These are phyloP conservation scores for Sandelia bainsii DNA, from an alignment of 2,797 vertebrate genomes.

Conservation along the genomic window DNA sequence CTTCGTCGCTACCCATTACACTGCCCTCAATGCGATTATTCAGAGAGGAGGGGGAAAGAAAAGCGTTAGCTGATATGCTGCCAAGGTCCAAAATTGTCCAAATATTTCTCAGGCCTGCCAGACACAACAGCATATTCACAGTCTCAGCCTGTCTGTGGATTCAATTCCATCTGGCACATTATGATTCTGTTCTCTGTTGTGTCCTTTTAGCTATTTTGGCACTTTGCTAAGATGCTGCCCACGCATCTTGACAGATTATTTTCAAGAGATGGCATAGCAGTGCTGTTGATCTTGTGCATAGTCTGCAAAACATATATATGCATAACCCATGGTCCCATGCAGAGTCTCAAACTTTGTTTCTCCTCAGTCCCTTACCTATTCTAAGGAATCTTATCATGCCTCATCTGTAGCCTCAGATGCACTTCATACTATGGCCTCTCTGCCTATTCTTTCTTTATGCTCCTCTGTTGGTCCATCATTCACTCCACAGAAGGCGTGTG, in stretches of 20 bases:
- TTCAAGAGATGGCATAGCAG: constrained; percentile 24
- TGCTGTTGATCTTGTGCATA: not conserved
- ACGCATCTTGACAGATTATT: constrained; percentile 50
- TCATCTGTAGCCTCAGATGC: constrained; percentile 64
- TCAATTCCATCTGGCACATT: constrained; percentile 42
- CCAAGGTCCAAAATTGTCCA: constrained; percentile 68
- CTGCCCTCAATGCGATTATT: constrained; percentile 68
- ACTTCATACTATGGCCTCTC: constrained; percentile 57
- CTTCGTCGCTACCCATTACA: constrained; percentile 50
- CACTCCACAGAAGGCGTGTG: constrained; percentile 65
- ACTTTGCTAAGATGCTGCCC: constrained; percentile 46
- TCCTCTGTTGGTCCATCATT: constrained; percentile 46
- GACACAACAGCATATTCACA: constrained; percentile 71
- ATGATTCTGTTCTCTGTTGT: constrained; percentile 32
- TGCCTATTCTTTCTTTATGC: constrained; percentile 24
- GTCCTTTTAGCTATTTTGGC: constrained; percentile 47
- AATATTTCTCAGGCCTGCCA: constrained; percentile 70
- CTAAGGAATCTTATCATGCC: constrained; percentile 23
- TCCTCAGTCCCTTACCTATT: not conserved
- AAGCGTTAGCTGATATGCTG: constrained; percentile 56
- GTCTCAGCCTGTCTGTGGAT: constrained; percentile 43
- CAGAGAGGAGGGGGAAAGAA: constrained; percentile 34
- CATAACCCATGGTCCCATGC: not conserved
- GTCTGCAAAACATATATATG: constrained; percentile 27
- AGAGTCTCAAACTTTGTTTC: constrained; percentile 16